Evolutionary conservation across 2,113 vertebrate species (phyloP).

Genomic region (Fukomys damarensis): DNA sequence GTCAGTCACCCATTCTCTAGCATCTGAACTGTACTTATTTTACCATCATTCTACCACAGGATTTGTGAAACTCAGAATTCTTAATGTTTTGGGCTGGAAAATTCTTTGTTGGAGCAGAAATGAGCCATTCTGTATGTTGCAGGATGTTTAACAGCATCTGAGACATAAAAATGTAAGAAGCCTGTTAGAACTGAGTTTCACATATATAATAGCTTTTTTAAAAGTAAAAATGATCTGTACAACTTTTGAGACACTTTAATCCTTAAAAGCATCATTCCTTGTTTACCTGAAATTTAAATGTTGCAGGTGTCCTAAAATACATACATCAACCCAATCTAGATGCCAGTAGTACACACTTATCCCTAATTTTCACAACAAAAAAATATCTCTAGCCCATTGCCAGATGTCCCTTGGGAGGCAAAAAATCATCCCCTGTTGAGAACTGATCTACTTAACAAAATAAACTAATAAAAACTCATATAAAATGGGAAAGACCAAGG

Average conservation of each 20-base stretch:
- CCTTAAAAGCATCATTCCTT: background rate
- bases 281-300: conserved; percentile 36
- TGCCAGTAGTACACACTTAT: background rate
- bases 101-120: background rate
- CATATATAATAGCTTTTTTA: background rate
- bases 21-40: background rate
- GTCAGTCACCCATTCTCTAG: background rate
- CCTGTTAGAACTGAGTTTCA: background rate
- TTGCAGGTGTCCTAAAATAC: background rate
- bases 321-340: background rate
- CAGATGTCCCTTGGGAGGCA: background rate
- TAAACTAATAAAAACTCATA: background rate
- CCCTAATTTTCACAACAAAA: background rate
- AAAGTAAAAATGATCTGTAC: background rate
- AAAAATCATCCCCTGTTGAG: background rate
- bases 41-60: background rate
- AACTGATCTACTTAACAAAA: background rate
- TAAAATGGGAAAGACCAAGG: background rate
- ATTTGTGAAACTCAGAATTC: background rate
- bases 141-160: background rate
- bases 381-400: background rate
- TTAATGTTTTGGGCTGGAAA: background rate
- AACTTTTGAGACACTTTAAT: background rate
- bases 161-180: background rate
- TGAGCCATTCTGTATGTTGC: background rate